Evolutionary conservation across 2,113 vertebrate genomes (phyloP).

Genomic region (Diadophis punctatus): DNA sequence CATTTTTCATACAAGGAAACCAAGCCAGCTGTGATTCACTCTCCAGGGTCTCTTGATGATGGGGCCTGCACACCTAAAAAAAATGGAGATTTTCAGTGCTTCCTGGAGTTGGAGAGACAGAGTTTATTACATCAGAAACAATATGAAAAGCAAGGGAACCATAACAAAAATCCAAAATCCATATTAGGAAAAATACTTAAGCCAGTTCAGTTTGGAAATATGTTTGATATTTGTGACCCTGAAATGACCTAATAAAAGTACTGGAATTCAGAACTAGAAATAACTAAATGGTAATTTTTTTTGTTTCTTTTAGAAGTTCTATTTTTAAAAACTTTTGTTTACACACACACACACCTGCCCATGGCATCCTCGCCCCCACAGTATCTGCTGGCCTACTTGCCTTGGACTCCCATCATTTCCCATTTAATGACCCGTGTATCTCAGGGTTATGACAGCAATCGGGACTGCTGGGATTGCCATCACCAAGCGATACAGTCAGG

Average conservation of each 20-base stretch:
- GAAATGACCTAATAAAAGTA: neutral
- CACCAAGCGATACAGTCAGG: neutral
- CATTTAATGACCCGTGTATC: neutral
- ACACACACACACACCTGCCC: neutral
- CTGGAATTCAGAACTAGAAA: neutral
- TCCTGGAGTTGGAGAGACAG: neutral
- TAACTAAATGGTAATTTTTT: neutral
- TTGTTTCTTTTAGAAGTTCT: neutral
- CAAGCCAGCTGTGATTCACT: constrained; percentile 69
- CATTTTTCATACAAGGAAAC: constrained; percentile 77
- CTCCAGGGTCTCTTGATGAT: constrained; percentile 65
- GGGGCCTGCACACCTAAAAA: constrained; percentile 77
- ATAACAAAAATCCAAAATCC: neutral
- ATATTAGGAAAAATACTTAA: neutral
- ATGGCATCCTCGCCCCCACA: neutral
- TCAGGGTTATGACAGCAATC: neutral
- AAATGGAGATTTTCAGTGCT: constrained; percentile 26
- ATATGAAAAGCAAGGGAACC: neutral
- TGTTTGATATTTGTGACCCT: neutral
- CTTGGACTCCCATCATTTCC: neutral
- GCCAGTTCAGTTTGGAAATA: neutral
- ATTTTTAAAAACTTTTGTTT: neutral
- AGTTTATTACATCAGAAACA: neutral
- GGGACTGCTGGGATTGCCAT: neutral
- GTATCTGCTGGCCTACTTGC: neutral